Percentiles rank a stretch among this genome's conserved stretches.
phyloP scores from a whole-genome alignment of 2,888 invertebrate genomes.

The Stenolophus ochropezus region DNA sequence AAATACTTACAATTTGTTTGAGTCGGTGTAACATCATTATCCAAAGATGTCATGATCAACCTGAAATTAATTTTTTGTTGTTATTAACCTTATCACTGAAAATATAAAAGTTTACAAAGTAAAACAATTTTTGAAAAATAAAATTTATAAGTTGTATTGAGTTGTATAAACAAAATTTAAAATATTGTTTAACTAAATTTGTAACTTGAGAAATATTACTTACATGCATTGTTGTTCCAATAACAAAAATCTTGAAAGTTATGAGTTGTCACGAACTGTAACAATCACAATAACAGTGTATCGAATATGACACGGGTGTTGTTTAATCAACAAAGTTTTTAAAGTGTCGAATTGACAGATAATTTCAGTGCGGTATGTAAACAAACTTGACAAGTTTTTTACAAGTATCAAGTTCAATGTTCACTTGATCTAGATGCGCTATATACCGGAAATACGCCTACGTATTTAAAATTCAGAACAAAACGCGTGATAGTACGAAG shows the following conservation, averaged over 20 bases:
- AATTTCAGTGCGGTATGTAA: constrained; percentile 17
- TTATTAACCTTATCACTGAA: background rate
- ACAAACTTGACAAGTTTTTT: constrained; percentile 36
- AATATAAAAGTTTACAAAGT: background rate
- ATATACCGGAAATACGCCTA: constrained; percentile 24
- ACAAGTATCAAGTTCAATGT: constrained; percentile 19
- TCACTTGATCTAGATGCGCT: background rate
- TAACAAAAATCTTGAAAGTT: constrained; percentile 31
- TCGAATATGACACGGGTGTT: background rate
- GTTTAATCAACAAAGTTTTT: constrained; percentile 43
- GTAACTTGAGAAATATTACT: no score
- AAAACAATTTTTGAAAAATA: background rate
- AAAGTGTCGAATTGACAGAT: constrained; percentile 51
- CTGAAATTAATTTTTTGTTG: constrained; percentile 15
- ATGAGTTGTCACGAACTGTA: constrained; percentile 14
- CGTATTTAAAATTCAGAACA: constrained; percentile 43
- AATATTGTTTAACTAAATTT: no score
- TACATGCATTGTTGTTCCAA: constrained; percentile 53
- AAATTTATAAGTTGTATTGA: background rate
- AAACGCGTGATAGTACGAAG: constrained; percentile 50
- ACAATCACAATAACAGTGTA: constrained; percentile 55
- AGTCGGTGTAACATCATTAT: constrained; percentile 22
- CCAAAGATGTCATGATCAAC: constrained; percentile 54
- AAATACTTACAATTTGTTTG: constrained; percentile 8
- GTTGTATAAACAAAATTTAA: no score